Evolutionary conservation across 2,888 invertebrate genomes (phyloP), one percentile per base, ranked within the genome.

Genomic region (Cerceris rybyensis): DNA sequence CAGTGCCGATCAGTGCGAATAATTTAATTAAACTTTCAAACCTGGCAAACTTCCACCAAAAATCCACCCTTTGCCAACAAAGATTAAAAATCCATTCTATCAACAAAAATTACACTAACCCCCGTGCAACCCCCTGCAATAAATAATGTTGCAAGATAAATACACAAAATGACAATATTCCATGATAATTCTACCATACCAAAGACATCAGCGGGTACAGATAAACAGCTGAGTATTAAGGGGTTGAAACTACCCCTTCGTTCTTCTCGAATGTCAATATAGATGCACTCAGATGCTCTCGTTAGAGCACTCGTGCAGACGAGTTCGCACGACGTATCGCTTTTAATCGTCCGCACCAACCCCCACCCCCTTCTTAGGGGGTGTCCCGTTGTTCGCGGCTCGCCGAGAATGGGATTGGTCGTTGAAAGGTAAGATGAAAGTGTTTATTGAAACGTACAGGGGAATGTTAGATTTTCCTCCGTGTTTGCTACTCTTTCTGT

Each of bases 281-380:
- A 75, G 76, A 28, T 70, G 39, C 63, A 58, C 71, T 65, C 77
- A 59, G 70, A 60, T 71, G 50, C 54, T 71, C 77, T 80, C 69
- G 75, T 73, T 78, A 70, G 68, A 65, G 70, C 73, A 72, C 72
- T 77, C 71, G 72, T 70, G 78, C 71, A 64, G 66, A 55, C 70
- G 72, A 70, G 80, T 78, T 71, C 81, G 68, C 74, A 70, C 78
- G 68, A 70, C 66, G 72, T 81, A 81, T 82, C 81, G 81, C 82
- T 82, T 82, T 81, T 81, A 82, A 82, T 82, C 82, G 72, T 60
- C 64, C 69, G 60, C 69, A 16, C 49, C 50, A 50, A 11, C 69
- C 43, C 9, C n/a, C 14, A 63, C 61, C 67, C 63, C 57, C 4
- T 28, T 28, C 28, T 28, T 28, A 28, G 28, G 28, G 41, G 61